phyloP scores from a whole-genome alignment of 1,140 invertebrate genomes.

The Rhyacophila brunnea region DNA sequence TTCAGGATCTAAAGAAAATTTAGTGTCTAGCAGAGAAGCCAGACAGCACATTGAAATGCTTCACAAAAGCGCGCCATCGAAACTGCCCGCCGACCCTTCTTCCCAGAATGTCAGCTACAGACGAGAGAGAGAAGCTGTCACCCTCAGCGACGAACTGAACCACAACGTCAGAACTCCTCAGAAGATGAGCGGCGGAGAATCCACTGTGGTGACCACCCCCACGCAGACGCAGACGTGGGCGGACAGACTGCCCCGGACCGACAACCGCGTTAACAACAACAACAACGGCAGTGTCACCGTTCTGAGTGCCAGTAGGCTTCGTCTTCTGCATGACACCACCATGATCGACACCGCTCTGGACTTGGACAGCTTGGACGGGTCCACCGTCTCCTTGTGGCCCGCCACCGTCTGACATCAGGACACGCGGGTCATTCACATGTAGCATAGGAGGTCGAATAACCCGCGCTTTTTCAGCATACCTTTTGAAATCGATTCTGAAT shows the following conservation, averaged over 20 bases:
- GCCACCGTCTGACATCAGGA: slow-evolving; percentile 36
- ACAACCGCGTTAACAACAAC: slow-evolving; percentile 1
- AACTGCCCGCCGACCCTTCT: slow-evolving; percentile 10
- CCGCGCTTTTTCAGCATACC: no score
- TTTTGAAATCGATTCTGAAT: no score
- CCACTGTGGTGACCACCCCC: slow-evolving; percentile 22
- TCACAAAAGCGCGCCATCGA: slow-evolving; percentile 14
- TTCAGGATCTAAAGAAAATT: slow-evolving; percentile 35
- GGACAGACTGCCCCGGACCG: slow-evolving; percentile 19
- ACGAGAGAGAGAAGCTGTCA: slow-evolving; percentile 13
- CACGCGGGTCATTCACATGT: slow-evolving; percentile 26
- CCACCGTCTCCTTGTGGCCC: slow-evolving; percentile 40
- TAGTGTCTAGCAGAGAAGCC: slow-evolving; percentile 17
- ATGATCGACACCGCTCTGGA: slow-evolving; percentile 86
- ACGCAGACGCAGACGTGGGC: slow-evolving; percentile 43
- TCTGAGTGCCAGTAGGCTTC: slow-evolving; percentile 62
- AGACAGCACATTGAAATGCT: slow-evolving; percentile 24
- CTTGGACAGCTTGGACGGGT: slow-evolving; percentile 75
- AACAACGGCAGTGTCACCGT: slow-evolving; percentile 20
- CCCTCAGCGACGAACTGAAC: slow-evolving; percentile 14
- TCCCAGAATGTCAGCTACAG: slow-evolving; percentile 25
- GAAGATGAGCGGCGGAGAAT: slow-evolving; percentile 30
- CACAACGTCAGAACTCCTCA: slow-evolving; percentile 14
- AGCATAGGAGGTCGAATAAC: neutral
- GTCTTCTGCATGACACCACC: slow-evolving; percentile 75